Evolutionary conservation across 2,888 invertebrate genomes (phyloP), one percentile per base, ranked within the genome.

Genomic region (Phragmatobia fuliginosa): DNA sequence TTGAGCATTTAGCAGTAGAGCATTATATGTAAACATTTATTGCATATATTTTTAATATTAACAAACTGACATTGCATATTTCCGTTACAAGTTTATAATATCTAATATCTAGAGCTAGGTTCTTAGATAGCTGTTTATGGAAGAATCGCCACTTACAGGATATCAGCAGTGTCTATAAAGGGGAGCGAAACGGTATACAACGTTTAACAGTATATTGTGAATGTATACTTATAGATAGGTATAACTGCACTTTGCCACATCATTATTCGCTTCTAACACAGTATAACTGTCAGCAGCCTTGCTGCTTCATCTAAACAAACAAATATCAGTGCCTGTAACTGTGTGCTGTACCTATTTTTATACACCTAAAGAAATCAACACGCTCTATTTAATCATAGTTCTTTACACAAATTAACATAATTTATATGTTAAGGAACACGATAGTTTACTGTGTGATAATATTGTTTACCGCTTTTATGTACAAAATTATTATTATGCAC

Each of bases 1-100:
- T 74, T 67, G 65, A 82, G 61, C 52, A 70, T 31, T 63, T 68
- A 31, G 67, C 68, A 73, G 74, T 73, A 71, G 76, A 78, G 66
- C 75, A 63, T 68, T 75, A 49, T 28, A 21, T 7, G 18, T 6
- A 18, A 38, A 38, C 6, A 8, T n/a, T n/a, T n/a, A n/a, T n/a
- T n/a, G n/a, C 28, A 62, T 21, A 31, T 41, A 62, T n/a, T 11
- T 52, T 25, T 11, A 41, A 18, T 49, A n/a, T 11, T 52, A 52
- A n/a, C 1, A 49, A 21, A 21, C 25, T 11, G 7, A 21, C 7
- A 8, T 8, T 21, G 11, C 25, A 25, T 52, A 11, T 11, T 52
- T 52, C 25, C n/a, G 11, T 25, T 10, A 10, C n/a, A n/a, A 25
- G 25, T 8, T 25, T 14, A 4, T 52, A 25, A 52, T 25, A 14